Base-by-base conservation (phyloP, 2,888 invertebrate genomes). In the Ophion obscuratus region DNA sequence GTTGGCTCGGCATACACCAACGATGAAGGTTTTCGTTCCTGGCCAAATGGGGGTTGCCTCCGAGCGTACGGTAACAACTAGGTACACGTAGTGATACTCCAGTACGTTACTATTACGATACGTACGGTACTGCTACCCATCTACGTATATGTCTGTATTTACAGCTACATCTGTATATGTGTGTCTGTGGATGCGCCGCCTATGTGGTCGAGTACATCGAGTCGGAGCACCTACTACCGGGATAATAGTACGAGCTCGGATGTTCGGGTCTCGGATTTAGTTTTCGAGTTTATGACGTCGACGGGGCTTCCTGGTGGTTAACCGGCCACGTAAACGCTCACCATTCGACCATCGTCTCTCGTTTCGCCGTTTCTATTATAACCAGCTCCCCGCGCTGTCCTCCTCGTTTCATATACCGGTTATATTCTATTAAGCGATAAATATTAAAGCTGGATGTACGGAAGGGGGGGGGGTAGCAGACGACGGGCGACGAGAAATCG, bases 351-450 rank as follows among this genome's bases (percentile, higher is more conserved):
- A 81, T 86, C 88, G 88, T 90, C 90, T 89, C 82, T 79, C 82
- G 86, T 81, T 77, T 81, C 76, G 57, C 64, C 80, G 76, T 84
- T 81, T 81, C 76, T n/a, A 71, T 68, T 57, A 74, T 57, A 68
- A 68, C 80, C 59, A 66, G 3, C 31, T 47, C 24, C 17, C 27
- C 59, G 17, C 17, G 5, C 53, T 62, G 5, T 24, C 53, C 40
- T n/a, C 64, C 73, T 20, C 44, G 64, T 53, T 24, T 11, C 57
- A 78, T 57, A 87, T 88, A 88, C 88, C 87, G 88, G 88, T 90
- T 91, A 90, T 92, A 92, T 93, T 93, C 91, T 91, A 92, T 92
- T 91, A 91, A 87, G 90, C 91, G 91, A 92, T 93, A 92, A 92
- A 93, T 93, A 92, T 93, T 92, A 91, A 90, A 91, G 84, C 86